These are phyloP conservation scores for Pollenia amentaria DNA, from an alignment of 2,888 invertebrate species.

Conservation along the genomic window DNA sequence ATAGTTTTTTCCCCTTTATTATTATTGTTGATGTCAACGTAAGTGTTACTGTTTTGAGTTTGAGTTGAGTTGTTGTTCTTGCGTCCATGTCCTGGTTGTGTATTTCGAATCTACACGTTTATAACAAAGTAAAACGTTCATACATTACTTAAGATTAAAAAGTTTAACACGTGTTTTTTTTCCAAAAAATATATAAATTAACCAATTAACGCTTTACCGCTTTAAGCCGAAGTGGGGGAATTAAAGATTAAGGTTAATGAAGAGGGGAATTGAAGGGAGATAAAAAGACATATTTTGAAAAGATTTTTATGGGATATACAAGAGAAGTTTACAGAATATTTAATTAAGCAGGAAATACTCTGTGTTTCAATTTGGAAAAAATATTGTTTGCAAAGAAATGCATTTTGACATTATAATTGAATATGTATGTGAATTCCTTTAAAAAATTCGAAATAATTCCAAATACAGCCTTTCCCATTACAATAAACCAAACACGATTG, in stretches of 20 bases:
- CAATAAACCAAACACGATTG: too few species aligned
- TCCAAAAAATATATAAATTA: background rate
- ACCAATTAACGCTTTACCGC: background rate
- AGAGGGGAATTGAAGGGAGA: background rate
- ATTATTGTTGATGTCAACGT: constrained; percentile 17
- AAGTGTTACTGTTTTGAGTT: constrained; percentile 40
- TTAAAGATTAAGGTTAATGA: background rate
- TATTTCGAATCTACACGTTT: background rate
- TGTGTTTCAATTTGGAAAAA: too few species aligned
- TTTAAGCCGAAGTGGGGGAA: background rate
- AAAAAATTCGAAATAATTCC: too few species aligned
- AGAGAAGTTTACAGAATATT: too few species aligned
- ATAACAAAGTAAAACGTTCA: background rate
- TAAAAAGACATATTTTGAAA: background rate
- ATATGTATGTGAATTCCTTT: too few species aligned
- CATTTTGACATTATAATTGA: too few species aligned
- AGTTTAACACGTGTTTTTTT: constrained; percentile 21
- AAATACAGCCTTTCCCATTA: too few species aligned
- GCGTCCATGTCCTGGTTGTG: background rate
- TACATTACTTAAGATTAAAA: constrained; percentile 32
- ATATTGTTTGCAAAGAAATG: too few species aligned
- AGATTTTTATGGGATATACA: background rate
- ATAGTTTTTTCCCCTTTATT: background rate
- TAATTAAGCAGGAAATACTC: too few species aligned
- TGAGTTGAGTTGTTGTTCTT: constrained; percentile 28